Evolutionary conservation across 2,113 vertebrate species (phyloP).

Genomic region (Pao palembangensis): DNA sequence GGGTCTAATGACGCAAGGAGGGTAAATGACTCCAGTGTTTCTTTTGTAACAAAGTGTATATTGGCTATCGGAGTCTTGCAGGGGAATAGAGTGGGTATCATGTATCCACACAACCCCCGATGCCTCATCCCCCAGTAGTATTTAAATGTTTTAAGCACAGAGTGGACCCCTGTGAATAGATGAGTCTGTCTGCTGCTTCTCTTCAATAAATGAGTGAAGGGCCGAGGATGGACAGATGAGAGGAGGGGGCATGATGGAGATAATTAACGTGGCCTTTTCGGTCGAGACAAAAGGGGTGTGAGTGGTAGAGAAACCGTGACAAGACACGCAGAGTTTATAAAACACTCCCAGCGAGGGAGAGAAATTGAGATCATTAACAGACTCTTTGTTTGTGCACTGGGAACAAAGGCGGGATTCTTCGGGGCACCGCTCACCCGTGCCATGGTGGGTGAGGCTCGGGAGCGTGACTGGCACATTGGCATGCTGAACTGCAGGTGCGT

Average conservation of each 20-base stretch:
- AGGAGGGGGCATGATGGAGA: constrained; percentile 22
- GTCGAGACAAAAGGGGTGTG: constrained; percentile 22
- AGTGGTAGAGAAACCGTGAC: constrained; percentile 7
- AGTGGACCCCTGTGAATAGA: constrained; percentile 64
- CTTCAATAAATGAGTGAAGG: constrained; percentile 47
- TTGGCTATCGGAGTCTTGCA: constrained; percentile 46
- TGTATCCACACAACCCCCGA: constrained; percentile 31
- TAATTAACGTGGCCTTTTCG: constrained; percentile 54
- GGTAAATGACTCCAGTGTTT: constrained; percentile 53
- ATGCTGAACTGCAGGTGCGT: constrained; percentile 52
- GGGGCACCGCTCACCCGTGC: constrained; percentile 33
- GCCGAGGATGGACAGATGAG: background rate
- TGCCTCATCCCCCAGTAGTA: constrained; percentile 17
- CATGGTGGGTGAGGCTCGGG: constrained; percentile 49
- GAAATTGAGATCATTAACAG: constrained; percentile 56
- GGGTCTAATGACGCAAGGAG: constrained; percentile 44
- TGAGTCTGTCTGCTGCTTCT: constrained; percentile 46
- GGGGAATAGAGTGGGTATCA: constrained; percentile 47
- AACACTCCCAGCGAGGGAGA: constrained; percentile 13
- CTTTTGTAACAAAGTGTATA: constrained; percentile 54
- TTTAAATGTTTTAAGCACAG: constrained; percentile 58
- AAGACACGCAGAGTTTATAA: constrained; percentile 21
- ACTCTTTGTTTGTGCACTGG: constrained; percentile 40
- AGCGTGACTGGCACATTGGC: constrained; percentile 44
- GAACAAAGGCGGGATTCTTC: constrained; percentile 68